Conservation (phyloP, 2,888 invertebrate species). For the Lacanobia wlatinum region DNA sequence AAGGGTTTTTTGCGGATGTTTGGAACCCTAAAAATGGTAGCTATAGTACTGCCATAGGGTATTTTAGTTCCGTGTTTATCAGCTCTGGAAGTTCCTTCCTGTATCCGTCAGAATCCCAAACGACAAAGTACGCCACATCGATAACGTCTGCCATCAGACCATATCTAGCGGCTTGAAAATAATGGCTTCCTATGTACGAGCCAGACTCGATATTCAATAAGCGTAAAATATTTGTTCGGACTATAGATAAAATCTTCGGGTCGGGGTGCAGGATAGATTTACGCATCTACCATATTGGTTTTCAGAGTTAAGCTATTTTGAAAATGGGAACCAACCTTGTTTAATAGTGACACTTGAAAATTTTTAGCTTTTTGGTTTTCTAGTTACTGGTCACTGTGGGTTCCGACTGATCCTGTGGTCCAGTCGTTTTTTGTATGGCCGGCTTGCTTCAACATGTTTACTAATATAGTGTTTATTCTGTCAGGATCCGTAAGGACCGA, state of each 20-base stretch:
- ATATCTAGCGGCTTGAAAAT: constrained; percentile 20
- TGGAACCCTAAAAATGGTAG: too few relatives aligned
- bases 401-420: too few relatives aligned
- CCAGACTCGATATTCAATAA: constrained; percentile 1
- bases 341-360: not conserved
- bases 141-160: constrained; percentile 29
- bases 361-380: not conserved
- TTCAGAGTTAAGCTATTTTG: not conserved
- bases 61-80: constrained; percentile 26
- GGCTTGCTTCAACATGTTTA: too few relatives aligned
- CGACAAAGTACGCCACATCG: constrained; percentile 12
- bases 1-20: too few relatives aligned
- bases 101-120: constrained; percentile 7
- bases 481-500: too few relatives aligned
- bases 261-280: not conserved
- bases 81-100: constrained; percentile 29
- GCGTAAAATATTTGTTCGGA: constrained; percentile 9
- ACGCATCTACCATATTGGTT: not conserved
- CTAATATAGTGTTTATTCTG: too few relatives aligned
- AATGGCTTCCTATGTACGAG: constrained; percentile 42
- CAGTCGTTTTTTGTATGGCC: too few relatives aligned
- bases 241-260: not conserved
- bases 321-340: not conserved
- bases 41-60: too few relatives aligned
- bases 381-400: not conserved